These are phyloP conservation scores for Vandiemenella viatica DNA, from an alignment of 2,888 invertebrate genomes.

Conservation along the genomic window DNA sequence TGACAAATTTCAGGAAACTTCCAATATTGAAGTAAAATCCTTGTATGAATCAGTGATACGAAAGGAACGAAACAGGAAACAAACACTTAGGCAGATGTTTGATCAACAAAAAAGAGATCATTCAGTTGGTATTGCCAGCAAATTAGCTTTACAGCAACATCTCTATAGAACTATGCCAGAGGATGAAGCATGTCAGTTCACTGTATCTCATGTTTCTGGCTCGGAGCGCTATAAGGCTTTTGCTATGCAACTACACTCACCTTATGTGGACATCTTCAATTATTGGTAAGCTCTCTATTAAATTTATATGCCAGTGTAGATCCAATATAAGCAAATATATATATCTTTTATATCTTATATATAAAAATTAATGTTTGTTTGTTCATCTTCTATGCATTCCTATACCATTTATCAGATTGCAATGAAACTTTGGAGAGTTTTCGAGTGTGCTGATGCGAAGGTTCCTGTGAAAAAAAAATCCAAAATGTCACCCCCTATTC, in stretches of 20 bases:
- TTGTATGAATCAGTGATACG: constrained; percentile 3
- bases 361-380: too few relatives aligned
- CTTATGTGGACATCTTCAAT: constrained; percentile 18
- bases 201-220: constrained; percentile 13
- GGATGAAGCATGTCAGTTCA: constrained; percentile 11
- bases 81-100: constrained; percentile 18
- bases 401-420: too few relatives aligned
- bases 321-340: too few relatives aligned
- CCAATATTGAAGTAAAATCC: neutral
- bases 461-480: too few relatives aligned
- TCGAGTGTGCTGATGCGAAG: too few relatives aligned
- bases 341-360: too few relatives aligned
- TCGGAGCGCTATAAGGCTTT: constrained; percentile 15
- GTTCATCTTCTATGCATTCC: too few relatives aligned
- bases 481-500: too few relatives aligned
- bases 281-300: constrained; percentile 17
- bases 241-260: constrained; percentile 17
- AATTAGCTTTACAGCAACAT: constrained; percentile 14
- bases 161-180: constrained; percentile 16
- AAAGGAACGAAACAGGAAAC: constrained; percentile 7
- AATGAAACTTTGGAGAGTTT: too few relatives aligned
- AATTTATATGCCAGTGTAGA: too few relatives aligned
- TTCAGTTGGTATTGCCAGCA: constrained; percentile 21
- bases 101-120: constrained; percentile 18
- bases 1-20: neutral